Conservation (phyloP, 23 tunicate genomes). For the Ascidia mentula region DNA sequence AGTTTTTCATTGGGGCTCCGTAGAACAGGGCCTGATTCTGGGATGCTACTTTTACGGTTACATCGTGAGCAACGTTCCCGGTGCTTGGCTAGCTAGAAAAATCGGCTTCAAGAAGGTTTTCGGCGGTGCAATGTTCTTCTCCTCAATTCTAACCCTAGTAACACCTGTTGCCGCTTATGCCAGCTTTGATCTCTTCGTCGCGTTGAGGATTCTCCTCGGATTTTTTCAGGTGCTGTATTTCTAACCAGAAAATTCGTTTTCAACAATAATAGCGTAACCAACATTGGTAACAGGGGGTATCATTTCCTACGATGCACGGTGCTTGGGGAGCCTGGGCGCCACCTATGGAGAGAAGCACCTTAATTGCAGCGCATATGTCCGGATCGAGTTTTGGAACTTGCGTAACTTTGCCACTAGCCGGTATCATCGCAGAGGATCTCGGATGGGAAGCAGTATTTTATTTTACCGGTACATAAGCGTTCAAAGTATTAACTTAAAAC, state of each 20-base stretch:
- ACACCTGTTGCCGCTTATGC: slow-evolving; percentile 59
- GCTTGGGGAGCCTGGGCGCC: slow-evolving; percentile 90
- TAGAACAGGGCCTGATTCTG: slow-evolving; percentile 38
- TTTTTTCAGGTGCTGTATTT: slow-evolving; percentile 51
- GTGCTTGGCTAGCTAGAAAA: slow-evolving; percentile 76
- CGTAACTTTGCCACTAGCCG: slow-evolving; percentile 65
- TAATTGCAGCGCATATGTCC: slow-evolving; percentile 46
- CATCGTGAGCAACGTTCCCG: slow-evolving; percentile 69
- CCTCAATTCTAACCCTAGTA: slow-evolving; percentile 46
- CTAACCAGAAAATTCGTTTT: too few species aligned
- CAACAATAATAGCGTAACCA: too few species aligned
- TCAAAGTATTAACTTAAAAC: background rate
- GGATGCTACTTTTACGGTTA: slow-evolving; percentile 81
- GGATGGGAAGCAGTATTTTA: slow-evolving; percentile 91
- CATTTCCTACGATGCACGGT: slow-evolving; percentile 70
- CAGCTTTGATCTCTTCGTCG: slow-evolving; percentile 62
- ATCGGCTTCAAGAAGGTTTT: slow-evolving; percentile 61
- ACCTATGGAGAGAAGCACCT: slow-evolving; percentile 69
- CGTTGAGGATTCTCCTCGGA: slow-evolving; percentile 68
- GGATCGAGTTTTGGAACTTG: slow-evolving; percentile 80
- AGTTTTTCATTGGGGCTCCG: slow-evolving; percentile 45
- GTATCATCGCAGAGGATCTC: slow-evolving; percentile 39
- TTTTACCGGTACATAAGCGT: slow-evolving; percentile 43
- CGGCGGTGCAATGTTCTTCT: slow-evolving; percentile 66
- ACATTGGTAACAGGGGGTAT: slow-evolving; percentile 38